Conservation (phyloP, 2,797 vertebrate species). For the Sarcophilus harrisii region DNA sequence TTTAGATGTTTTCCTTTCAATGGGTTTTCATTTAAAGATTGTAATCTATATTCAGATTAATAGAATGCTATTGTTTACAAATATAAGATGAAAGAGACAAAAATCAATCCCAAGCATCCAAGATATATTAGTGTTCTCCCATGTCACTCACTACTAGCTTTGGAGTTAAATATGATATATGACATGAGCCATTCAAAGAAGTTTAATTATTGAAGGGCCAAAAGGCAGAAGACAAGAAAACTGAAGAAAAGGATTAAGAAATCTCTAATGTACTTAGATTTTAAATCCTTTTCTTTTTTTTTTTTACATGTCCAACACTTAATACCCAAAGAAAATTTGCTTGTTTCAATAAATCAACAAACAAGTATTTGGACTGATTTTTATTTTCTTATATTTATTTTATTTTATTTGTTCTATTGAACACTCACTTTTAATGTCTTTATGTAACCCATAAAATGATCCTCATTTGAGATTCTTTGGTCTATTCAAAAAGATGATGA, state of each 20-base stretch:
- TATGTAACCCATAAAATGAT: not conserved
- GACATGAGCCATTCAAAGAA: not conserved
- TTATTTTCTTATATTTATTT: not conserved
- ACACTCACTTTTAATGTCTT: no score
- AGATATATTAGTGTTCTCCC: not conserved
- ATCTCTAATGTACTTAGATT: not conserved
- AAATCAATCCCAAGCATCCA: not conserved
- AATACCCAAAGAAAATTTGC: not conserved
- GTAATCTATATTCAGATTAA: not conserved
- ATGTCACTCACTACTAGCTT: not conserved
- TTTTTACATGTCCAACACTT: not conserved
- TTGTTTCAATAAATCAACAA: constrained; percentile 12
- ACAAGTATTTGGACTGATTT: not conserved
- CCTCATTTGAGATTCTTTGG: constrained; percentile 53
- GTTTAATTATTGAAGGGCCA: not conserved
- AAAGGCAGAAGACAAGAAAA: not conserved
- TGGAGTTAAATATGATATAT: not conserved
- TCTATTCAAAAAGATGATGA: constrained; percentile 64
- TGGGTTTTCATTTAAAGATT: not conserved
- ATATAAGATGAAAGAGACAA: not conserved
- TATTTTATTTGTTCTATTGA: constrained; percentile 22
- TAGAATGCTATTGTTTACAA: not conserved
- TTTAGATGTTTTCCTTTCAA: not conserved
- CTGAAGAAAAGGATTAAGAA: not conserved
- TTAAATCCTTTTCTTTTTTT: not conserved